A percentile compares a stretch with the other conserved stretches of the same genome.
Conservation (phyloP, 2,888 invertebrate species). For the Leucophenga montana region DNA sequence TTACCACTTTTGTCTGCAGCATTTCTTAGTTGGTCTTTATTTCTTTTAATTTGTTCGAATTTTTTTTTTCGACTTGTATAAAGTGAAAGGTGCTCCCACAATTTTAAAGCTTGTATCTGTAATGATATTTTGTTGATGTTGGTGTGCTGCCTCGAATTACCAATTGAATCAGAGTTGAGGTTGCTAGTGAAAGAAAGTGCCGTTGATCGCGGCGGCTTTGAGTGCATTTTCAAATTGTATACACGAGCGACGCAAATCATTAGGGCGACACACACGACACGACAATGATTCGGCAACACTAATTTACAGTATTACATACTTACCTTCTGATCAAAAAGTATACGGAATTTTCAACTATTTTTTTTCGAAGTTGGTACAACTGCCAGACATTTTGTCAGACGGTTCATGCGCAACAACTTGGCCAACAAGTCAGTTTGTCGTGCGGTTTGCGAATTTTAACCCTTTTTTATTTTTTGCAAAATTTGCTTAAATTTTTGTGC, state of each 20-base stretch:
- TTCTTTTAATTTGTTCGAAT: slow-evolving; percentile 51
- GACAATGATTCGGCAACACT: too few species aligned
- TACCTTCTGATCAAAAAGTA: too few species aligned
- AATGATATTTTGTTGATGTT: slow-evolving; percentile 2
- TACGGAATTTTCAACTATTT: too few species aligned
- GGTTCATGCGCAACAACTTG: too few species aligned
- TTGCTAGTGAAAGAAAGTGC: background rate
- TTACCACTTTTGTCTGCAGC: slow-evolving; percentile 55
- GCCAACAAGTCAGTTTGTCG: too few species aligned
- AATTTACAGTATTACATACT: too few species aligned
- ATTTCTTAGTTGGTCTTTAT: slow-evolving; percentile 61
- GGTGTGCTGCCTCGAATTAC: slow-evolving; percentile 26
- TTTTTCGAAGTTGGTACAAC: too few species aligned
- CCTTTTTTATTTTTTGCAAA: too few species aligned
- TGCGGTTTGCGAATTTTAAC: too few species aligned
- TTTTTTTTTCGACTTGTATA: slow-evolving; percentile 46
- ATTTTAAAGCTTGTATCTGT: slow-evolving; percentile 48
- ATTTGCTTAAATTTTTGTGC: too few species aligned
- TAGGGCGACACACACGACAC: too few species aligned
- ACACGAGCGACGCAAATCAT: background rate
- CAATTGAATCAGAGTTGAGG: slow-evolving; percentile 8
- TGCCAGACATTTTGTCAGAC: too few species aligned
- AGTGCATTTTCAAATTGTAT: background rate
- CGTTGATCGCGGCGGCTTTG: background rate
- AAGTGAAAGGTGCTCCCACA: slow-evolving; percentile 69